Evolutionary conservation across 2,888 invertebrate genomes (phyloP), one percentile per base, ranked within the genome.

Genomic region (Acleris emargana): DNA sequence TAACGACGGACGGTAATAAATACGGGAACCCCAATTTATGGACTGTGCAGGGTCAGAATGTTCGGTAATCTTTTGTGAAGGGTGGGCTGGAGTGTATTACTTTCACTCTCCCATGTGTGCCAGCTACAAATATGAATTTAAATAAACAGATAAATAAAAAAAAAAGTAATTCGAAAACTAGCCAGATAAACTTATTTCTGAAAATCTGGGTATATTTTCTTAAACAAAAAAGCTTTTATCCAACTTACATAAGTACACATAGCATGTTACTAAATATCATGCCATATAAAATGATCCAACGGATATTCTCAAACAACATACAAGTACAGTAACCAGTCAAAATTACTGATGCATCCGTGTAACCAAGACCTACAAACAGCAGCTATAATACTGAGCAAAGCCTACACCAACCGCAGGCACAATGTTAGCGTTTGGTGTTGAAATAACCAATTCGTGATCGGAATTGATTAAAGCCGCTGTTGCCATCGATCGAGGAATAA

Each of bases 401-500:
- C 18, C 22, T 20, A 54, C 45, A 22, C 11, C 43, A 43, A 38
- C 47, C 18, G 18, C 54, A 42, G 32, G 22, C 5, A 53, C 53
- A 42, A 49, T 54, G 54, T 64, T 59, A 54, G 49, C 59, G 54
- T 60, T 64, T 51, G 7, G 64, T 60, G 54, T 64, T 55, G 64
- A 64, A 60, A 55, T 60, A 64, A 60, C 55, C 59, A 58, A 58
- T 58, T 58, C 55, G 59, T 57, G 64, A 54, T 62, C 28, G 49
- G 57, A 68, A 62, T 70, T 62, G 68, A 67, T 64, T 57, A 61
- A 58, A 58, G 64, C 57, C 61, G 58, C 60, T 64, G 52, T 52
- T 59, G 55, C 59, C 63, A 71, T 67, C 67, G 67, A 67, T 71
- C 67, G 58, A 67, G 70, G 69, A 68, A 72, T 79, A 80, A 82